Evolutionary conservation across 2,113 vertebrate genomes (phyloP).

Genomic region (Cyanoramphus novaezelandiae): DNA sequence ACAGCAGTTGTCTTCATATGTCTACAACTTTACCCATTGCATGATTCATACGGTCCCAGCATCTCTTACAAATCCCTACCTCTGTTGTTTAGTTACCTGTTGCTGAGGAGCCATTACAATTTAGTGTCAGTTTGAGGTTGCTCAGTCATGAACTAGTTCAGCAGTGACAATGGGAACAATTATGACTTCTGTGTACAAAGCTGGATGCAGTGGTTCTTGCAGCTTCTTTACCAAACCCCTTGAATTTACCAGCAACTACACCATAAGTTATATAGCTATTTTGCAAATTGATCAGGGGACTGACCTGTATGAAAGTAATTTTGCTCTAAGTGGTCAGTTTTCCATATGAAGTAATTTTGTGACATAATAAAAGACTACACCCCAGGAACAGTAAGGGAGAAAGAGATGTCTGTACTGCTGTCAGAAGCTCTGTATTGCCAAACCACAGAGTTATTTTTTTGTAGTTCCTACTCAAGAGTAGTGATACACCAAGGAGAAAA

Average conservation of each 20-base stretch:
- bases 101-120: neutral
- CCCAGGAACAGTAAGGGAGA: neutral
- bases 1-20: accelerated
- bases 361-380: neutral
- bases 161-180: neutral
- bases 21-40: neutral
- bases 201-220: neutral
- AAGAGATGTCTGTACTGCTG: neutral
- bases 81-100: neutral
- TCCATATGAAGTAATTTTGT: neutral
- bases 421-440: neutral
- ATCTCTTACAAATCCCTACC: neutral
- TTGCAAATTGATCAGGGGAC: neutral
- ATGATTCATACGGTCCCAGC: neutral
- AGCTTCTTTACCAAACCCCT: neutral
- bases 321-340: neutral
- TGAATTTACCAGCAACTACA: neutral
- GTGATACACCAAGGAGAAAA: neutral
- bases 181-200: neutral
- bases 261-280: neutral
- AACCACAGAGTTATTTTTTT: neutral
- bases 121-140: neutral
- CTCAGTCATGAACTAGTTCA: neutral
- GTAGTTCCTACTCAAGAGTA: neutral
- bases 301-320: neutral